A percentile compares a stretch with the other conserved stretches of the same genome.
Evolutionary conservation across 2,888 invertebrate species (phyloP).

Genomic region (Cyclophora albipunctata): DNA sequence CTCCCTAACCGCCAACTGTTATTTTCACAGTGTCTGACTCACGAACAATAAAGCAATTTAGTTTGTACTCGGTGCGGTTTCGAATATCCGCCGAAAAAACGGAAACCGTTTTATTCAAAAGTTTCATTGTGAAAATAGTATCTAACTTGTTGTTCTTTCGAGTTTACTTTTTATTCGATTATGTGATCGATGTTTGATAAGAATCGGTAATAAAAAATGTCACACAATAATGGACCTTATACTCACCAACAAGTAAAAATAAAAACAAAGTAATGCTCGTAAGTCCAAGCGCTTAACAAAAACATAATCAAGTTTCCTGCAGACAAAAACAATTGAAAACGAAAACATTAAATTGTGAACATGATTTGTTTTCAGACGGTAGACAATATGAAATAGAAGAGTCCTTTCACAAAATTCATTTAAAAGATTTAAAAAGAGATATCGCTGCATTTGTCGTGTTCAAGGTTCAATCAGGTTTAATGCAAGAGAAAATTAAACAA

Average conservation of each 20-base stretch:
- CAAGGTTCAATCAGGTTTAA: too few relatives aligned
- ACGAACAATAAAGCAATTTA: conserved; percentile 49
- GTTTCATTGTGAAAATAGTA: conserved; percentile 8
- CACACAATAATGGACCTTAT: too few relatives aligned
- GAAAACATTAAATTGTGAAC: conserved; percentile 38
- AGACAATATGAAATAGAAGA: conserved; percentile 24
- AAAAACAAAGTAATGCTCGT: too few relatives aligned
- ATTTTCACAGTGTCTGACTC: conserved; percentile 49
- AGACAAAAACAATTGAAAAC: conserved; percentile 27
- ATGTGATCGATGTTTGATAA: too few relatives aligned
- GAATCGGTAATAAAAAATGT: too few relatives aligned
- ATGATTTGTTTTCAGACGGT: conserved; percentile 30
- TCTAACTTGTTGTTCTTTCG: neutral
- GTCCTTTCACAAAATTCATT: conserved; percentile 35
- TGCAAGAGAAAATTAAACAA: too few relatives aligned
- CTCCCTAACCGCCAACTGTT: conserved; percentile 38
- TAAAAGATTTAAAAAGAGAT: conserved; percentile 12
- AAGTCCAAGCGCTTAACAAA: neutral
- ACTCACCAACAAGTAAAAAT: too few relatives aligned
- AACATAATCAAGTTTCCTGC: conserved; percentile 19
- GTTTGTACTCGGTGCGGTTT: conserved; percentile 26
- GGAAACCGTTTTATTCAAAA: conserved; percentile 10
- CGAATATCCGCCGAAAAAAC: conserved; percentile 23
- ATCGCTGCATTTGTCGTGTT: too few relatives aligned
- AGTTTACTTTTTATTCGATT: too few relatives aligned